phyloP scores from a whole-genome alignment of 2,113 vertebrate species.

The Nothobranchius kuhntae region DNA sequence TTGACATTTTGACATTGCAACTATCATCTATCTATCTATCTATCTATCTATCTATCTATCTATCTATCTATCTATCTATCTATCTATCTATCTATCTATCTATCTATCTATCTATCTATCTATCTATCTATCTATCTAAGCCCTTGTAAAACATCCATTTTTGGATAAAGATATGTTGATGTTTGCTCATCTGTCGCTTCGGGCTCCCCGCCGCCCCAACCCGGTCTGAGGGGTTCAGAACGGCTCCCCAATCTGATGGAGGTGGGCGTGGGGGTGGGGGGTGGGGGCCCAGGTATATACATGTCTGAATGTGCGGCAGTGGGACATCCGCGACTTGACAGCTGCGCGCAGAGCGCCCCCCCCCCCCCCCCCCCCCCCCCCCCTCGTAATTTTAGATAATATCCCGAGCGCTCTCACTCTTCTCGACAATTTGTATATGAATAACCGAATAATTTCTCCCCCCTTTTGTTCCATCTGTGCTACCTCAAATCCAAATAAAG shows the following conservation, averaged over 20 bases:
- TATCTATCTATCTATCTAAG: constrained; percentile 35
- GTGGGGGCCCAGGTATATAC: constrained; percentile 54
- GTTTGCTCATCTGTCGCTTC: constrained; percentile 48
- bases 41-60: constrained; percentile 1
- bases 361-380: constrained; percentile 74
- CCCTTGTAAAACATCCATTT: constrained; percentile 22
- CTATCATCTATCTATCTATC: too few relatives aligned
- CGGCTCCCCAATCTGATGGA: constrained; percentile 33
- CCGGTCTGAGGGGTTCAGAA: constrained; percentile 40
- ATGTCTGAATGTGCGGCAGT: constrained; percentile 67
- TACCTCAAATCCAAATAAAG: constrained; percentile 99
- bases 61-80: constrained; percentile 34
- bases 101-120: constrained; percentile 45
- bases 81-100: constrained; percentile 46
- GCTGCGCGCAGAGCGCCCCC: constrained; percentile 83
- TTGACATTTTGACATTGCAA: constrained; percentile 26
- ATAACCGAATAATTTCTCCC: constrained; percentile 99
- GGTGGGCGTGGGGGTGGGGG: neutral
- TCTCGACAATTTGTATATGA: constrained; percentile 99
- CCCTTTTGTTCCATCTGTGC: constrained; percentile 99
- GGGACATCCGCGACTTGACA: constrained; percentile 88
- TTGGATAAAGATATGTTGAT: constrained; percentile 41
- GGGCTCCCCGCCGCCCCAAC: constrained; percentile 56
- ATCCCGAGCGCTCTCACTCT: constrained; percentile 90
- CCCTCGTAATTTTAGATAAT: constrained; percentile 99